A percentile compares a stretch with the other conserved stretches of the same genome.
Conservation (phyloP, 92 coral and sea anemone species). For the Heteractis magnifica region DNA sequence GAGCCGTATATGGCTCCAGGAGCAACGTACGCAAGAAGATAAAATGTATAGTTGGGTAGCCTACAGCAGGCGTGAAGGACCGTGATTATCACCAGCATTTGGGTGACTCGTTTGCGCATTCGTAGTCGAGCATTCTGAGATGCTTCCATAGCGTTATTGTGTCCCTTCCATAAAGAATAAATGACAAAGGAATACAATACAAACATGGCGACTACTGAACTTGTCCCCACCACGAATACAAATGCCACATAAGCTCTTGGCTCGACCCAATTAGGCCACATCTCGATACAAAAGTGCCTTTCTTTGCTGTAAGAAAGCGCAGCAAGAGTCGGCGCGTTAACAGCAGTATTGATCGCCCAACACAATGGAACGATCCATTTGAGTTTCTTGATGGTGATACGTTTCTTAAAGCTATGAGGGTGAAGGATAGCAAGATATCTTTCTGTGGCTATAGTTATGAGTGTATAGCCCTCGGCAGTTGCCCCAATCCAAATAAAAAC, state of each 20-base stretch:
- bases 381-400: constrained; percentile 35
- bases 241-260: constrained; percentile 59
- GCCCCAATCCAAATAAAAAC: constrained; percentile 71
- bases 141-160: constrained; percentile 47
- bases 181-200: constrained; percentile 58
- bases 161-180: constrained; percentile 53
- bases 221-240: constrained; percentile 51
- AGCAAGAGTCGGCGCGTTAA: constrained; percentile 53
- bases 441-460: constrained; percentile 71
- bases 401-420: constrained; percentile 27
- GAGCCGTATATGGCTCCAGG: constrained; percentile 68
- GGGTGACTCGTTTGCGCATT: constrained; percentile 61
- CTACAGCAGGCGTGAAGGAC: constrained; percentile 63
- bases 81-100: constrained; percentile 52
- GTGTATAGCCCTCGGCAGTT: constrained; percentile 62
- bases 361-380: constrained; percentile 59
- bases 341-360: constrained; percentile 51
- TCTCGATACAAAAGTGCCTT: constrained; percentile 49
- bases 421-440: constrained; percentile 53
- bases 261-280: constrained; percentile 54
- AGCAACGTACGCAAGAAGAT: constrained; percentile 51
- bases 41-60: constrained; percentile 69
- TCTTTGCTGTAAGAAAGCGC: constrained; percentile 53
- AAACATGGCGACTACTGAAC: constrained; percentile 59
- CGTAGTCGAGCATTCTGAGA: constrained; percentile 67